These are phyloP conservation scores for Cylloceria caligata DNA, from an alignment of 2,888 invertebrate genomes.

Conservation along the genomic window DNA sequence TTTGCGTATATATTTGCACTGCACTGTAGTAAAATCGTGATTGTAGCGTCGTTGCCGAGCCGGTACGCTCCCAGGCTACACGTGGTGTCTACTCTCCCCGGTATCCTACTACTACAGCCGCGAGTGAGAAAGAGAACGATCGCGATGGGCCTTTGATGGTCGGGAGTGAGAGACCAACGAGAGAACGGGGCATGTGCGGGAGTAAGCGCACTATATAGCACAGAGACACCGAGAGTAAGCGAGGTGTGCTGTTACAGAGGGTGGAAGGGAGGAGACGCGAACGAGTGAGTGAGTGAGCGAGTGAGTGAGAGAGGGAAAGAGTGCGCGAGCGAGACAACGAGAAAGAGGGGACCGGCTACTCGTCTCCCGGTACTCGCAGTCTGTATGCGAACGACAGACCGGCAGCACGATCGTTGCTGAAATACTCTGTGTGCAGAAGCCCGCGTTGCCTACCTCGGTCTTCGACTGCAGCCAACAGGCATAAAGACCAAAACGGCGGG, in stretches of 20 bases:
- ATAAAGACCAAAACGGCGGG: background rate
- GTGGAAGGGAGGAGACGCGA: slow-evolving; percentile 53
- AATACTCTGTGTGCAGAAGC: slow-evolving; percentile 26
- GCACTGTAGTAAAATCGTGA: slow-evolving; percentile 22
- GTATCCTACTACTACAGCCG: slow-evolving; percentile 22
- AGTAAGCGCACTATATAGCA: slow-evolving; percentile 29
- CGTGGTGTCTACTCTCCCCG: slow-evolving; percentile 72
- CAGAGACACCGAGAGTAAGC: background rate
- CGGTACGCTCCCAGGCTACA: slow-evolving; percentile 66
- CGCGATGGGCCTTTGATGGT: background rate
- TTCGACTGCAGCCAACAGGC: background rate
- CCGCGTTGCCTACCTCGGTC: background rate
- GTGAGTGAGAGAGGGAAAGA: slow-evolving; percentile 39
- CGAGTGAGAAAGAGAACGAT: slow-evolving; percentile 9
- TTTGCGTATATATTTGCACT: slow-evolving; percentile 1
- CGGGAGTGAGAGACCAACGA: slow-evolving; percentile 39
- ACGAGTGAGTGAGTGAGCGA: slow-evolving; percentile 44
- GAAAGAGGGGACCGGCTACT: slow-evolving; percentile 64
- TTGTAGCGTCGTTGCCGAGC: slow-evolving; percentile 63
- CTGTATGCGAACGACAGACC: slow-evolving; percentile 64
- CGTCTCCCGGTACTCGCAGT: slow-evolving; percentile 61
- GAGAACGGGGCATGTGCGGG: slow-evolving; percentile 42
- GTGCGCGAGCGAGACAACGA: slow-evolving; percentile 39
- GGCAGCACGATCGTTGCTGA: slow-evolving; percentile 60
- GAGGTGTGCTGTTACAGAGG: slow-evolving; percentile 40